Evolutionary conservation across 2,113 vertebrate genomes (phyloP).

Genomic region (Notothenia rossii): DNA sequence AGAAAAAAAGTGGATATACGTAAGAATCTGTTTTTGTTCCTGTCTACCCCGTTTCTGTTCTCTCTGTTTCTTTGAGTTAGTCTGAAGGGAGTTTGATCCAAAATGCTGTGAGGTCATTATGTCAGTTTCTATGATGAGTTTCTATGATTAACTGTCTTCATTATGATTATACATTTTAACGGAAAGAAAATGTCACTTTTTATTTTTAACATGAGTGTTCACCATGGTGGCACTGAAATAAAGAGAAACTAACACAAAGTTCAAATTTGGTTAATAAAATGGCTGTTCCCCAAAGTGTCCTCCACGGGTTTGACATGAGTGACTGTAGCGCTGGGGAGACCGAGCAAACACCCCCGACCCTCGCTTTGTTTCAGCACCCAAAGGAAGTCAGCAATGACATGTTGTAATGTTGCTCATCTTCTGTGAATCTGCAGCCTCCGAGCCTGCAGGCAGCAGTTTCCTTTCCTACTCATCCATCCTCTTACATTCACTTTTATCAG

Average conservation of each 20-base stretch:
- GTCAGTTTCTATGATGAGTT: conserved; percentile 83
- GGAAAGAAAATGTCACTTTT: conserved; percentile 70
- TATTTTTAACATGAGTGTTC: conserved; percentile 84
- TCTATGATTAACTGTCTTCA: conserved; percentile 80
- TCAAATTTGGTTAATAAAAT: conserved; percentile 86
- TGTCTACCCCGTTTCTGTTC: conserved; percentile 78
- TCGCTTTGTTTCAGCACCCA: not conserved
- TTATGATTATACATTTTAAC: conserved; percentile 82
- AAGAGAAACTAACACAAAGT: conserved; percentile 85
- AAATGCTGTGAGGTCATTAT: conserved; percentile 83
- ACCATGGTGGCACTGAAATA: conserved; percentile 84
- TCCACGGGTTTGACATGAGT: conserved; percentile 73
- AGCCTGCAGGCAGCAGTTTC: conserved; percentile 62
- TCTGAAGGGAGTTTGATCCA: conserved; percentile 78
- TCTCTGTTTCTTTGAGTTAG: conserved; percentile 70
- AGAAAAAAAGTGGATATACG: conserved; percentile 73
- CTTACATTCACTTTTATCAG: not conserved
- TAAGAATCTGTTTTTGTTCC: conserved; percentile 75
- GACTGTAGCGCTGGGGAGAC: conserved; percentile 52
- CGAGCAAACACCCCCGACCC: not conserved
- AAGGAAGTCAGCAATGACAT: not conserved
- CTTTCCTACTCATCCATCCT: not conserved
- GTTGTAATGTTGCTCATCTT: not conserved
- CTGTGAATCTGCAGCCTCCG: not conserved
- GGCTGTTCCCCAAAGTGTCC: conserved; percentile 82